Percentiles rank a stretch among this genome's conserved stretches.
Evolutionary conservation across 2,113 vertebrate genomes (phyloP).

Genomic region (Hippolais icterina): DNA sequence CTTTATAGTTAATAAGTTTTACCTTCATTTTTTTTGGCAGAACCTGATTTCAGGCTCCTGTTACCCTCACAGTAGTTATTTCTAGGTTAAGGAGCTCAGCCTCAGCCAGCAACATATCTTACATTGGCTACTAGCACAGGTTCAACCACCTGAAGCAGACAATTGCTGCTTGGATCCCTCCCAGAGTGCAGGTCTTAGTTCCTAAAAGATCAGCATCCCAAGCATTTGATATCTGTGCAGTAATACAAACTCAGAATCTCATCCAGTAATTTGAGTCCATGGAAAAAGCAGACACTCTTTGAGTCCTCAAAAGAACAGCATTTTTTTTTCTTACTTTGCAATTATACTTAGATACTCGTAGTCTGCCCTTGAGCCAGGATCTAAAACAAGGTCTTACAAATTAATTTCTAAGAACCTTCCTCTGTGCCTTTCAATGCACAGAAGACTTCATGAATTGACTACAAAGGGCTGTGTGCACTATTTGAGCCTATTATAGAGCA

Average conservation of each 20-base stretch:
- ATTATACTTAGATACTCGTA: background rate
- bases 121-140: background rate
- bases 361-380: background rate
- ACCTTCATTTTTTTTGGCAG: background rate
- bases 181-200: background rate
- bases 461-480: background rate
- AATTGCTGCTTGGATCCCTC: background rate
- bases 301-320: background rate
- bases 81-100: background rate
- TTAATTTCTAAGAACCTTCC: background rate
- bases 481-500: background rate
- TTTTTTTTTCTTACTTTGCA: background rate
- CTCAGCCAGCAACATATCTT: background rate
- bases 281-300: background rate
- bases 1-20: background rate
- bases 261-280: background rate
- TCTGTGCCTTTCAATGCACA: background rate
- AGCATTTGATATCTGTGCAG: background rate
- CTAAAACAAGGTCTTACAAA: background rate
- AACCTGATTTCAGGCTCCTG: background rate
- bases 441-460: background rate
- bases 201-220: background rate
- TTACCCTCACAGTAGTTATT: background rate
- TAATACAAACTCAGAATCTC: background rate
- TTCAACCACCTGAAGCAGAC: background rate